Evolutionary conservation across 2,888 invertebrate genomes (phyloP).

Genomic region (Synergus japonicus): DNA sequence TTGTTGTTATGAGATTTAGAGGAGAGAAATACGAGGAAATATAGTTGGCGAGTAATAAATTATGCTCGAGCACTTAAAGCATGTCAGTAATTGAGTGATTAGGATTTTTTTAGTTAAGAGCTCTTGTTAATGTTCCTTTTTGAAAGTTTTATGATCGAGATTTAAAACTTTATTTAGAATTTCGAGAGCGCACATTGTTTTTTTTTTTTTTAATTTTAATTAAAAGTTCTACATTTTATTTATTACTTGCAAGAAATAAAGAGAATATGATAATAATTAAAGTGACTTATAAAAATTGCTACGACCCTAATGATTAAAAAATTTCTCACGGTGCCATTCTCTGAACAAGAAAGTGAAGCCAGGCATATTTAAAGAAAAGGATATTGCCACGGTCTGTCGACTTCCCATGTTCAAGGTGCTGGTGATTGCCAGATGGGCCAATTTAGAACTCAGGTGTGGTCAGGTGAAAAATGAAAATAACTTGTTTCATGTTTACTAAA

Average conservation of each 20-base stretch:
- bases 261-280: neutral
- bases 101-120: too few species aligned
- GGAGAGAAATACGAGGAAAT: too few species aligned
- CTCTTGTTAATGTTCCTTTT: too few species aligned
- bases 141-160: too few species aligned
- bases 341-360: slow-evolving; percentile 4
- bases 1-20: too few species aligned
- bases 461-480: neutral
- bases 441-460: slow-evolving; percentile 35
- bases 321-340: slow-evolving; percentile 9
- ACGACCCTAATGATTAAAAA: slow-evolving; percentile 12
- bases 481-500: neutral
- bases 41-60: too few species aligned
- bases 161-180: neutral
- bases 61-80: too few species aligned
- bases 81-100: too few species aligned
- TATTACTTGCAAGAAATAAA: neutral
- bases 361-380: slow-evolving; percentile 8
- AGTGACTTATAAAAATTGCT: neutral
- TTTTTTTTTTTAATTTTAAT: too few species aligned
- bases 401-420: slow-evolving; percentile 14
- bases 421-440: slow-evolving; percentile 30
- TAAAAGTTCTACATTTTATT: too few species aligned
- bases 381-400: slow-evolving; percentile 36
- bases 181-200: neutral